These are phyloP conservation scores for Zoanthus gigantus DNA, from an alignment of 92 coral and sea anemone species.

Conservation along the genomic window DNA sequence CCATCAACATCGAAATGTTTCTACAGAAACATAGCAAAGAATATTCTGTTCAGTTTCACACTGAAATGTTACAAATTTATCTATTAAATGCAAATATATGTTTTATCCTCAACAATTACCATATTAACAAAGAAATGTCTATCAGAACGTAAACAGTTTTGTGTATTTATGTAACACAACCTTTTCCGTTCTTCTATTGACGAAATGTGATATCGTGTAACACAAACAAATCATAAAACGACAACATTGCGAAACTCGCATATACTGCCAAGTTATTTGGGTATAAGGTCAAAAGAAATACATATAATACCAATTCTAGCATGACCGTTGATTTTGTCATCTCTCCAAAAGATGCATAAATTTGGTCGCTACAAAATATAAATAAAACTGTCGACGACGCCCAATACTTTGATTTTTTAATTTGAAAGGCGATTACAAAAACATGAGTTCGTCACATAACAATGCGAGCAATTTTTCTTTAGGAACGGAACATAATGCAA, in stretches of 20 bases:
- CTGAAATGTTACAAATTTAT: too few relatives aligned
- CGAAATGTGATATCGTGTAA: neutral
- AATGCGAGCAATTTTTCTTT: neutral
- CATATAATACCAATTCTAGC: neutral
- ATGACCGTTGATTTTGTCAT: neutral
- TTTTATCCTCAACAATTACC: neutral
- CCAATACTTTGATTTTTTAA: neutral
- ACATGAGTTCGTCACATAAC: neutral
- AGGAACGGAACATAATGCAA: neutral
- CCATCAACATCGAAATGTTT: too few relatives aligned
- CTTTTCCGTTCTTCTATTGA: neutral
- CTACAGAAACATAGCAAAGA: too few relatives aligned
- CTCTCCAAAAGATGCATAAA: neutral
- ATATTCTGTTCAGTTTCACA: too few relatives aligned
- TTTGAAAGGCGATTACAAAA: neutral
- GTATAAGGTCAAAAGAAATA: neutral
- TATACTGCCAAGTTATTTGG: neutral
- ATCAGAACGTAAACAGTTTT: neutral
- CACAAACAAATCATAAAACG: neutral
- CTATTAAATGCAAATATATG: too few relatives aligned
- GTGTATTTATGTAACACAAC: neutral
- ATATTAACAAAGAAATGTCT: neutral
- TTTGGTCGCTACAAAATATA: neutral
- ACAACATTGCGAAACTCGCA: constrained; percentile 1
- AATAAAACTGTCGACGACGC: neutral